Evolutionary conservation across 2,797 vertebrate genomes (phyloP), one percentile per base, ranked within the genome.

Genomic region (Anguilla pacifica): DNA sequence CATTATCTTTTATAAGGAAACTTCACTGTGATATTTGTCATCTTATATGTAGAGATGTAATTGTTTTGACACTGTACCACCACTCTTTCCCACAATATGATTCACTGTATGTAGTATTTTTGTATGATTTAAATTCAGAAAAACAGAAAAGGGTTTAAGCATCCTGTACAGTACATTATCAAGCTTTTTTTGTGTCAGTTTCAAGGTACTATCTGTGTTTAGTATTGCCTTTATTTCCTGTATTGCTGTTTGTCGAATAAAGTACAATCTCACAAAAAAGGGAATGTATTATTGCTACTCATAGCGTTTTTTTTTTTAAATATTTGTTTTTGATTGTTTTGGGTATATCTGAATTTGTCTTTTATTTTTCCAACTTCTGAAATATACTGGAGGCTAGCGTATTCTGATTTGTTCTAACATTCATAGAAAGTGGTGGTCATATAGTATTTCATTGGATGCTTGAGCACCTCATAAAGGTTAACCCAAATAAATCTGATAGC

Each of bases 1-100:
- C 84, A 83, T 88, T 89, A 28, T 64, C 90, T 88, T 88, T 90
- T 86, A 88, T 89, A 86, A 92, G 83, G 91, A 72, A 87, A 39
- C 88, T 85, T 93, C 92, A 94, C 94, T 95, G 93, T 95, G 92
- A 95, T 92, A 94, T 53, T 83, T 70, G 67, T 74, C 81, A 59
- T 88, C 85, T 74, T 82, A 81, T 46, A 61, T 88, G 10, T 67
- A 83, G 74, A 83, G 22, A 88, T 88, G 74, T 88, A 88, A 91
- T 91, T 91, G 55, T 95, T 92, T 89, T 92, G 93, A 95, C 94
- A 95, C 94, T 95, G 94, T 93, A 94, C 88, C 91, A 93, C 89
- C 89, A 90, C 85, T 82, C 86, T 89, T 93, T 92, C 91, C 84
- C 86, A 86, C 88, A 89, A 90, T 90, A 91, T 85, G 89, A 93